Base-by-base conservation (phyloP, 1,140 invertebrate genomes). In the Belonocnema kinseyi region DNA sequence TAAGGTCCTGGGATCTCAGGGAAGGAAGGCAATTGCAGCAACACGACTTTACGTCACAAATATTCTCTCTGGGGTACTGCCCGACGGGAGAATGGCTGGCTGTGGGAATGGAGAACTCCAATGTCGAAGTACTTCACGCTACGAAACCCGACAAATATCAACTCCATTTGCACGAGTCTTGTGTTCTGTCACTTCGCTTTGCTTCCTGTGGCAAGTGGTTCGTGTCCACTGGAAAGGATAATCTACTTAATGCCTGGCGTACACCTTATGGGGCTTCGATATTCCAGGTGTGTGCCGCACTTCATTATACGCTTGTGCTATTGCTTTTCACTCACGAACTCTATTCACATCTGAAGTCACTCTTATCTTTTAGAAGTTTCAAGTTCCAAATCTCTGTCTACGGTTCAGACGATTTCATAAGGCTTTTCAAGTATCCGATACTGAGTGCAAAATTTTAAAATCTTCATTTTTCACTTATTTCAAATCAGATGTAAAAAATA, bases 91-190 rank as follows among this genome's bases (percentile, higher is more conserved):
- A 99, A 78, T 99, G 98, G 98, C 92, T 99, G 50, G 99, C 98
- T 10, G 99, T 99, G 16, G 99, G 98, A 72, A 99, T 99, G 98
- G 98, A 99, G 92, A 99, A 98, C 89, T 98, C 97, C n/a, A 97
- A 99, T 91, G 98, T 99, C 50, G 98, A 99, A 88, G 96, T 99
- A 11, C 91, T 99, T 51, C 97, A 99, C 91, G 97, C 97, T 73
- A 95, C 94, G 76, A 99, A 99, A 90, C 96, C 97, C 17, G 99
- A 99, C 92, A 98, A 99, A 90, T 99, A 99, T 91, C 98, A 99
- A 90, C 93, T 99, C 19, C 97, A 99, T 89, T 93, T 99, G 80
- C 99, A 99, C 92, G 98, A 99, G 91, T 98, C 97, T 76, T 99
- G 99, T 92, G 99, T 99, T n/a, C 93, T 99, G 12, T 99, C 98